Evolutionary conservation across 2,113 vertebrate species (phyloP).

Genomic region (Lipophrys pholis): DNA sequence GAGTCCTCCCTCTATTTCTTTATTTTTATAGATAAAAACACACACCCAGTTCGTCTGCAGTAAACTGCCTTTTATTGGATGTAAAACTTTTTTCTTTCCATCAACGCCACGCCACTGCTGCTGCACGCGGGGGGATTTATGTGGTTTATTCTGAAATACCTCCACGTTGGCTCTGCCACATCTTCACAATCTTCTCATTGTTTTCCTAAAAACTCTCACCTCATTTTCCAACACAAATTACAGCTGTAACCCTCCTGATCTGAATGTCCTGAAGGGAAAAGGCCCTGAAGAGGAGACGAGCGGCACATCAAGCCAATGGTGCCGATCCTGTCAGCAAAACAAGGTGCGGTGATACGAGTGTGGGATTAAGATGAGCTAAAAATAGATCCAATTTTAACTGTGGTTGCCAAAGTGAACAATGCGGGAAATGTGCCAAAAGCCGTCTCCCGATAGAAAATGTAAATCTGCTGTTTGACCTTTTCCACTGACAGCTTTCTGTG

Average conservation of each 20-base stretch:
- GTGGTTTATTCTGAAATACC: slow-evolving; percentile 69
- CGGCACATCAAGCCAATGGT: slow-evolving; percentile 16
- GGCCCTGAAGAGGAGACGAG: slow-evolving; percentile 13
- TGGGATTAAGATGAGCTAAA: slow-evolving; percentile 16
- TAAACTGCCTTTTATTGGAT: slow-evolving; percentile 77
- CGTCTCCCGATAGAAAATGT: neutral
- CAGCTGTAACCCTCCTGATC: slow-evolving; percentile 14
- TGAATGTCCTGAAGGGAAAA: slow-evolving; percentile 27
- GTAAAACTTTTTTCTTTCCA: slow-evolving; percentile 79
- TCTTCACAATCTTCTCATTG: slow-evolving; percentile 67
- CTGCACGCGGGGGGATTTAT: slow-evolving; percentile 63
- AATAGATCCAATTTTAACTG: slow-evolving; percentile 41
- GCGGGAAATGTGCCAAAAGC: slow-evolving; percentile 32
- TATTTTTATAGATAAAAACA: slow-evolving; percentile 73
- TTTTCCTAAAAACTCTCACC: slow-evolving; percentile 42
- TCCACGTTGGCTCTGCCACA: slow-evolving; percentile 60
- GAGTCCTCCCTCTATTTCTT: slow-evolving; percentile 38
- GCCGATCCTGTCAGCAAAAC: slow-evolving; percentile 34
- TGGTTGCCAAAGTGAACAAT: slow-evolving; percentile 28
- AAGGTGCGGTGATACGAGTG: slow-evolving; percentile 25
- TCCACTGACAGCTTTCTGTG: no score
- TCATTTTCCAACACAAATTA: slow-evolving; percentile 7
- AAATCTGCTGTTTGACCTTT: neutral
- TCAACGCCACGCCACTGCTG: slow-evolving; percentile 63
- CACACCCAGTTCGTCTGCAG: slow-evolving; percentile 67